A percentile compares a stretch with the other conserved stretches of the same genome.
Evolutionary conservation across 2,797 vertebrate species (phyloP).

Genomic region (Helarctos malayanus): DNA sequence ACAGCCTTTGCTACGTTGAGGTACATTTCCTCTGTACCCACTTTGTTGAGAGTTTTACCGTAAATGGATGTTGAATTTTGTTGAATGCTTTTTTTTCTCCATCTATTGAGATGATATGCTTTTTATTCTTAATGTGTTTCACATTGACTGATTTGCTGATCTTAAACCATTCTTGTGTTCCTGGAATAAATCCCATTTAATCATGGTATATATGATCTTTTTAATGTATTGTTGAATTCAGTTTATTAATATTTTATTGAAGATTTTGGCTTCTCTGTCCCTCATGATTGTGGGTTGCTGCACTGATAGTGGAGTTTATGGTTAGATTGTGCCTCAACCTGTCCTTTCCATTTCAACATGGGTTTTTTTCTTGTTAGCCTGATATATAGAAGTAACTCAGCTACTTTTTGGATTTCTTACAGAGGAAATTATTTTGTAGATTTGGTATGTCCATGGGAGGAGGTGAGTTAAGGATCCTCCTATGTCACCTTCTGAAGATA

Average conservation of each 20-base stretch:
- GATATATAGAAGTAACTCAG: not conserved
- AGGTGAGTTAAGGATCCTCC: not conserved
- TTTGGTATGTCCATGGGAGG: not conserved
- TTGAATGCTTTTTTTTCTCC: not conserved
- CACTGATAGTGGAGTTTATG: not conserved
- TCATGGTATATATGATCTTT: not conserved
- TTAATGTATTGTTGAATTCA: not conserved
- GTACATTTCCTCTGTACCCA: not conserved
- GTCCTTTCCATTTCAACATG: not conserved
- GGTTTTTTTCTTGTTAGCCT: not conserved
- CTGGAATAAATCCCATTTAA: not conserved
- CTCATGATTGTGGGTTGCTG: not conserved
- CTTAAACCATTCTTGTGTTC: not conserved
- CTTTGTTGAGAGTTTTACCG: not conserved
- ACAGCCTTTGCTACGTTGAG: not conserved
- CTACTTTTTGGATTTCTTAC: not conserved
- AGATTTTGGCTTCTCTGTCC: not conserved
- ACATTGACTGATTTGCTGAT: not conserved
- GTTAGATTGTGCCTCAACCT: not conserved
- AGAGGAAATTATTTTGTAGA: not conserved
- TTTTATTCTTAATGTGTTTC: not conserved
- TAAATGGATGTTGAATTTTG: not conserved
- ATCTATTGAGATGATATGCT: not conserved
- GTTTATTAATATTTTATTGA: not conserved
- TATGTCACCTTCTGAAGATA: constrained; percentile 91